Percentiles rank a stretch among this genome's conserved stretches.
phyloP scores from a whole-genome alignment of 2,797 vertebrate genomes.

The Myotis vivesi region DNA sequence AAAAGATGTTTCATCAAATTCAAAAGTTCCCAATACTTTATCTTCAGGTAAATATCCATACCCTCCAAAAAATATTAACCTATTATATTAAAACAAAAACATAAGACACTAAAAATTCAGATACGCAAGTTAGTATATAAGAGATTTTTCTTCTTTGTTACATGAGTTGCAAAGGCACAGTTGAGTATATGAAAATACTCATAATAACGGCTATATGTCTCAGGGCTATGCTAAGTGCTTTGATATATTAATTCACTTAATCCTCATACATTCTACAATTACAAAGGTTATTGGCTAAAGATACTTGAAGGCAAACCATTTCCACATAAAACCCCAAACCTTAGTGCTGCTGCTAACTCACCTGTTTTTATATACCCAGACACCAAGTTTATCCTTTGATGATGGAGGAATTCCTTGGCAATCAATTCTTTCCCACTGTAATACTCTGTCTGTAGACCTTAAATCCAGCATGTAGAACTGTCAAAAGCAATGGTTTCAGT shows the following conservation, averaged over 20 bases:
- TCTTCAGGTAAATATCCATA: slow-evolving; percentile 94
- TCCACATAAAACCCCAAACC: slow-evolving; percentile 5
- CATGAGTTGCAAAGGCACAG: background rate
- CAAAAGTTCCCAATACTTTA: slow-evolving; percentile 91
- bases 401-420: slow-evolving; percentile 94
- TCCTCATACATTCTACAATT: background rate
- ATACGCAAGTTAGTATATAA: background rate
- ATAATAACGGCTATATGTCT: background rate
- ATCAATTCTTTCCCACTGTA: slow-evolving; percentile 94
- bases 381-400: slow-evolving; percentile 97
- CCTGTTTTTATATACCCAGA: slow-evolving; percentile 97
- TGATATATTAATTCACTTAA: slow-evolving; percentile 1
- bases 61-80: slow-evolving; percentile 97
- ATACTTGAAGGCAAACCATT: background rate
- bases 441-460: slow-evolving; percentile 84
- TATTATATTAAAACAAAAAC: slow-evolving; percentile 78
- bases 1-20: slow-evolving; percentile 94
- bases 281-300: background rate
- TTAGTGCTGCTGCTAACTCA: slow-evolving; percentile 76
- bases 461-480: slow-evolving; percentile 95
- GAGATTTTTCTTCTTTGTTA: background rate
- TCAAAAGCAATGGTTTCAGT: slow-evolving; percentile 52
- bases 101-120: slow-evolving; percentile 18
- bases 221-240: background rate
- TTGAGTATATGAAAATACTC: background rate